phyloP scores from a whole-genome alignment of 2,797 vertebrate genomes.

The Etheostoma perlongum region DNA sequence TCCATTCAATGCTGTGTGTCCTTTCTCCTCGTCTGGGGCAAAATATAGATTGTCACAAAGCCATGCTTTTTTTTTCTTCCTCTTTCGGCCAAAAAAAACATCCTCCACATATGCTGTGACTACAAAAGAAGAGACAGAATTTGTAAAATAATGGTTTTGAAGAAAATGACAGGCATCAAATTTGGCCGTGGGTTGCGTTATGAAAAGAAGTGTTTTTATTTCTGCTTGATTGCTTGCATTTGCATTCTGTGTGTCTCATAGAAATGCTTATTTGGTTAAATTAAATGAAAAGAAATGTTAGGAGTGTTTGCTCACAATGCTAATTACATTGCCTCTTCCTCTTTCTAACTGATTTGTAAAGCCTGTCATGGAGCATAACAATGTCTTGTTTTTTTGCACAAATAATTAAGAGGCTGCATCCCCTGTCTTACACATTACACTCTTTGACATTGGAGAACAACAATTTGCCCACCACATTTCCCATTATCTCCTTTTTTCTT shows the following conservation, averaged over 20 bases:
- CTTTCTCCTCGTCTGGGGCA: slow-evolving; percentile 43
- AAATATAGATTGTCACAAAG: slow-evolving; percentile 45
- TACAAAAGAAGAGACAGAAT: slow-evolving; percentile 60
- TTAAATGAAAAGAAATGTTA: slow-evolving; percentile 8
- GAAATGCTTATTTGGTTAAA: slow-evolving; percentile 40
- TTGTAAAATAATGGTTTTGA: slow-evolving; percentile 46
- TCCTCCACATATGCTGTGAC: slow-evolving; percentile 56
- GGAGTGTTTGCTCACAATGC: slow-evolving; percentile 7
- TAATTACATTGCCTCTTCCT: slow-evolving; percentile 31
- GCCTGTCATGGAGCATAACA: neutral
- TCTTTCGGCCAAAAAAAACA: slow-evolving; percentile 25
- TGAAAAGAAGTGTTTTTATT: slow-evolving; percentile 53
- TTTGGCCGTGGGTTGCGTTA: slow-evolving; percentile 38
- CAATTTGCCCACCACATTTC: slow-evolving; percentile 25
- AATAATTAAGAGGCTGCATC: slow-evolving; percentile 30
- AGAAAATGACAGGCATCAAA: slow-evolving; percentile 64
- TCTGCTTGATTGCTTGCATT: slow-evolving; percentile 44
- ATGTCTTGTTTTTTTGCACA: neutral
- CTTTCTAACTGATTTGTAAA: slow-evolving; percentile 30
- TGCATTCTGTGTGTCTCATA: slow-evolving; percentile 30
- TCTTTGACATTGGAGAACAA: slow-evolving; percentile 28
- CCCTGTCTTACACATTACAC: neutral
- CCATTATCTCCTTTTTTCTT: slow-evolving; percentile 16
- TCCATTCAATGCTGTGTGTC: slow-evolving; percentile 47
- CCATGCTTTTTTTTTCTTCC: slow-evolving; percentile 15